Evolutionary conservation across 2,113 vertebrate species (phyloP).

Genomic region (Silurus meridionalis): DNA sequence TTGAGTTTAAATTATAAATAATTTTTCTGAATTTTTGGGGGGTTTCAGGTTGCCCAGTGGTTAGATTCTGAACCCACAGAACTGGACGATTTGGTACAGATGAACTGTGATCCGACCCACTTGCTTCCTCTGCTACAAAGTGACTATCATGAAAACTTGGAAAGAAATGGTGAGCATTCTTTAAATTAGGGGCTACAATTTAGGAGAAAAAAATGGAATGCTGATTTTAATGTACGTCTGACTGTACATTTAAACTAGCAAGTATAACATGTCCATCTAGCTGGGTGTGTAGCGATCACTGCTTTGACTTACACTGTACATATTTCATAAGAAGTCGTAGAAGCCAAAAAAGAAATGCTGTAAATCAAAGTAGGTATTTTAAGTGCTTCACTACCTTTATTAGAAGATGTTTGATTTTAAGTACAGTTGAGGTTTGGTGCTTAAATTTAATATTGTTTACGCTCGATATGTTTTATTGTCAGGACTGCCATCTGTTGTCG

Average conservation of each 20-base stretch:
- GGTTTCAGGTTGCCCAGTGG: slow-evolving; percentile 69
- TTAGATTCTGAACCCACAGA: slow-evolving; percentile 54
- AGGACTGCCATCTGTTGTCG: slow-evolving; percentile 50
- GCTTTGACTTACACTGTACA: neutral
- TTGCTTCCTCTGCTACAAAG: slow-evolving; percentile 72
- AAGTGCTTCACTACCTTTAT: neutral
- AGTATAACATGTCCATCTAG: neutral
- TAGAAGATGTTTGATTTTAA: neutral
- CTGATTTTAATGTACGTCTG: neutral
- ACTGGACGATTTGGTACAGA: slow-evolving; percentile 21
- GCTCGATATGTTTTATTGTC: neutral
- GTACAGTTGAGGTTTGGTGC: neutral
- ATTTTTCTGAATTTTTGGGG: neutral
- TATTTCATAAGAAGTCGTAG: neutral
- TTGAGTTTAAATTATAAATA: neutral
- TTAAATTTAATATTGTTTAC: neutral
- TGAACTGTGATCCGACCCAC: slow-evolving; percentile 52
- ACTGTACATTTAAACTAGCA: neutral
- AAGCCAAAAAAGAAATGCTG: neutral
- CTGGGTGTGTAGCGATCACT: neutral
- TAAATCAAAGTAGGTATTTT: neutral
- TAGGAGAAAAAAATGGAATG: neutral
- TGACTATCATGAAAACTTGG: slow-evolving; percentile 69
- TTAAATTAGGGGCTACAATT: neutral
- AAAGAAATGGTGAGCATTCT: slow-evolving; percentile 62